Evolutionary conservation across 2,888 invertebrate species (phyloP), one percentile per base, ranked within the genome.

Genomic region (Caenorhabditis parvicauda): DNA sequence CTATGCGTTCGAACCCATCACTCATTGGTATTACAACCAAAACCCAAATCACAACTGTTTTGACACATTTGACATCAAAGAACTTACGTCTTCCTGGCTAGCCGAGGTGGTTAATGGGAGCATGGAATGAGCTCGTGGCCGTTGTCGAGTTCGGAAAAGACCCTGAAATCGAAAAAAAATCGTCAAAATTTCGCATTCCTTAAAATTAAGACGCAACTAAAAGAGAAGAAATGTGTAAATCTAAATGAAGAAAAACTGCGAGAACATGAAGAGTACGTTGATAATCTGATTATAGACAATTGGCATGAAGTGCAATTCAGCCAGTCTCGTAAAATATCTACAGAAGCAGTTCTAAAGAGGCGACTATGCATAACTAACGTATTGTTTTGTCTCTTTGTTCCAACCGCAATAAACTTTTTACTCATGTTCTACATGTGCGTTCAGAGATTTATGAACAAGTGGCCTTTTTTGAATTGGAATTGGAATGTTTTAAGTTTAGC

Each of bases 61-160:
- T 45, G 9, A 32, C 35, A 32, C 9, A 32, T 32, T 32, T 32
- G 9, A 14, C 35, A 14, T 14, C 9, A 44, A 9, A 46, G 21
- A 35, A 53, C 45, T 24, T 47, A 69, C 54, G 44, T 69, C 69
- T 56, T 70, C 64, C 32, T 67, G 64, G 50, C 62, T 66, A 39
- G 49, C 52, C 28, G 67, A 64, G 25, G 56, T 57, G 35, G 62
- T 57, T 52, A 72, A 54, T 25, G 72, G 72, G 29, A 69, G 65
- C 72, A 72, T 72, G 29, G 72, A 72, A 55, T 55, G 59, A 42
- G 72, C 72, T 41, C 72, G 66, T 46, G 67, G 70, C 48, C 66
- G 62, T 50, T 58, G 64, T 46, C 64, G 60, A 37, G 71, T 59
- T 49, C 71, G 70, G 37, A 72, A 64, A 22, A 72, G 59, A 43